Evolutionary conservation across 2,888 invertebrate species (phyloP).

Genomic region (Myopa tessellatipennis): DNA sequence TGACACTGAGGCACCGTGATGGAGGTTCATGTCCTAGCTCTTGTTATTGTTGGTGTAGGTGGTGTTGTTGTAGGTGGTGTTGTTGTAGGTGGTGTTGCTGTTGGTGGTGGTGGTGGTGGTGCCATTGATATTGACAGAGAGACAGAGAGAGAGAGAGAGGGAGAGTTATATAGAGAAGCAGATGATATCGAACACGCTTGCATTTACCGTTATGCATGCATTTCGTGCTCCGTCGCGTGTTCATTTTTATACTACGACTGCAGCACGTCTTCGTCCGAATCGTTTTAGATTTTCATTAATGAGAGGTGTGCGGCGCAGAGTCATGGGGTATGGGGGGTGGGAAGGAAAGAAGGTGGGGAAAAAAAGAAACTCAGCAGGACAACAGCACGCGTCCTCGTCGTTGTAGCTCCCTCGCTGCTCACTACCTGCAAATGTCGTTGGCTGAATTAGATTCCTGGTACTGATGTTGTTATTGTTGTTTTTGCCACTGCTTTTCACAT

Average conservation of each 20-base stretch:
- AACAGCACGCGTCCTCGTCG: no score
- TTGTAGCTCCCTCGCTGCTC: not conserved
- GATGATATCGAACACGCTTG: not conserved
- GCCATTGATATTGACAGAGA: no score
- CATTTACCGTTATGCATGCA: not conserved
- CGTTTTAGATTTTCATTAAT: constrained; percentile 21
- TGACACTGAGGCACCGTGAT: not conserved
- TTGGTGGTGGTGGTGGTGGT: not conserved
- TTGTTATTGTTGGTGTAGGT: not conserved
- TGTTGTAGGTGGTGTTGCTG: not conserved
- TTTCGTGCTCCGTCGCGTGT: constrained; percentile 17
- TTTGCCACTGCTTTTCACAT: not conserved
- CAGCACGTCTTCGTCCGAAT: not conserved
- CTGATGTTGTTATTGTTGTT: constrained; percentile 11
- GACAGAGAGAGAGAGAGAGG: no score
- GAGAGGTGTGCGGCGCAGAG: no score
- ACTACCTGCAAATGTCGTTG: constrained; percentile 8
- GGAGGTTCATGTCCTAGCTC: not conserved
- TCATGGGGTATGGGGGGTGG: not conserved
- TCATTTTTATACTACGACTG: not conserved
- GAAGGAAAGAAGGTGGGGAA: not conserved
- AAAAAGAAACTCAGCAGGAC: not conserved
- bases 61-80: not conserved
- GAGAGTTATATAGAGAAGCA: no score
- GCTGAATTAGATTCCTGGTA: not conserved